A percentile compares a stretch with the other conserved stretches of the same genome.
Conservation (phyloP, 2,113 vertebrate genomes). For the Gnathonemus echidnorhynchus region DNA sequence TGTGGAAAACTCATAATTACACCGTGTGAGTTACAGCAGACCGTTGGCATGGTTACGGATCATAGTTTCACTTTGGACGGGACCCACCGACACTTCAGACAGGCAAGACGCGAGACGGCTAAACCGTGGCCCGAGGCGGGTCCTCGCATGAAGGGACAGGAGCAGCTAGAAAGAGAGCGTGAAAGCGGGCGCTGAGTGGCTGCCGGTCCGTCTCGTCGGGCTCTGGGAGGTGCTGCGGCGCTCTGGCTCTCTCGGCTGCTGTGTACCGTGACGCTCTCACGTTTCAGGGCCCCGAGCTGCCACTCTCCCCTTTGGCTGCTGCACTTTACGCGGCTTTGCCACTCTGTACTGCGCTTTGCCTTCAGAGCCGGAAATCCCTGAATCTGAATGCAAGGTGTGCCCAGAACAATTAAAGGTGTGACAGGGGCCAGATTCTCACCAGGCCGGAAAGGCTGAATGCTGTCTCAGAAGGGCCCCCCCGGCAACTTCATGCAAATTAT, state of each 20-base stretch:
- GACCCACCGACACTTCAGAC: neutral
- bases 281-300: conserved; percentile 31
- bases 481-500: neutral
- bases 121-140: neutral
- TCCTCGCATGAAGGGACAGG: neutral
- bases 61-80: neutral
- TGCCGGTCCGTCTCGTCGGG: neutral
- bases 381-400: neutral
- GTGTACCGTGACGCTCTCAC: conserved; percentile 8
- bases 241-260: conserved; percentile 17
- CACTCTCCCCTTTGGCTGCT: conserved; percentile 30
- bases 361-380: neutral
- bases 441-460: conserved; percentile 35
- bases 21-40: conserved; percentile 42
- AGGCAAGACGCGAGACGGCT: neutral
- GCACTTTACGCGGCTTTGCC: neutral
- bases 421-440: conserved; percentile 40
- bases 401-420: conserved; percentile 32
- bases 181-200: neutral
- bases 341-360: neutral
- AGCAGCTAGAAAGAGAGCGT: neutral
- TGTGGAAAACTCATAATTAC: conserved; percentile 61
- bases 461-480: conserved; percentile 35
- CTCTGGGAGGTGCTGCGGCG: neutral
- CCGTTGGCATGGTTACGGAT: conserved; percentile 35